Percentiles rank a stretch among this genome's conserved stretches.
Evolutionary conservation across 2,797 vertebrate species (phyloP).

Genomic region (Phoxinus dragarum): DNA sequence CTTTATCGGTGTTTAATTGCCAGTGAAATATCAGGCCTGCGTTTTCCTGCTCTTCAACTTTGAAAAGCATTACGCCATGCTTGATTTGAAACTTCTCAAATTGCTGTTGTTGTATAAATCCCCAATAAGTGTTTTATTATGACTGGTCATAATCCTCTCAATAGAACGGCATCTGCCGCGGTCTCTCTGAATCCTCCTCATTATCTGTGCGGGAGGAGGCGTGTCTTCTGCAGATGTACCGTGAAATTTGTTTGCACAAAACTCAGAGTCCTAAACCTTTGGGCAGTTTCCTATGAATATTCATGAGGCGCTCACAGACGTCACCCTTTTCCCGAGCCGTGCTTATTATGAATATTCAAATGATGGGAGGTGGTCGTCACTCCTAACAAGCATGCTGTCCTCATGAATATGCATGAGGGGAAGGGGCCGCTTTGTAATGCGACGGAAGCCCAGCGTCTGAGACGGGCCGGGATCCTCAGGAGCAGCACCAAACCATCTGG

Average conservation of each 20-base stretch:
- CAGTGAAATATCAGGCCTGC: slow-evolving; percentile 37
- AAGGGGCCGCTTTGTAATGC: slow-evolving; percentile 54
- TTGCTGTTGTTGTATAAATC: slow-evolving; percentile 59
- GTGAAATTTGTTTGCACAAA: slow-evolving; percentile 62
- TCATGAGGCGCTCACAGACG: slow-evolving; percentile 64
- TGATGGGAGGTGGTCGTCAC: slow-evolving; percentile 61
- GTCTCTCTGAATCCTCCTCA: slow-evolving; percentile 52
- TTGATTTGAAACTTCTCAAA: slow-evolving; percentile 56
- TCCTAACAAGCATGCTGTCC: slow-evolving; percentile 54
- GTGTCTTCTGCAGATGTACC: slow-evolving; percentile 60
- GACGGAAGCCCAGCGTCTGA: slow-evolving; percentile 34
- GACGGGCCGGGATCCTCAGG: slow-evolving; percentile 37
- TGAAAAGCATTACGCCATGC: slow-evolving; percentile 49
- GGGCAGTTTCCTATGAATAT: slow-evolving; percentile 71
- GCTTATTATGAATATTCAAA: slow-evolving; percentile 74
- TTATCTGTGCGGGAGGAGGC: slow-evolving; percentile 57
- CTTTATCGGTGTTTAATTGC: slow-evolving; percentile 52
- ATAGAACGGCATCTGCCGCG: slow-evolving; percentile 61
- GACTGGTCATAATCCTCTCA: slow-evolving; percentile 59
- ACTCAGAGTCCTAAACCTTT: slow-evolving; percentile 53
- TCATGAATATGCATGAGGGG: slow-evolving; percentile 75
- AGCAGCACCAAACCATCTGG: slow-evolving; percentile 60
- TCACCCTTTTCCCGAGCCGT: slow-evolving; percentile 65
- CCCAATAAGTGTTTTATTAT: slow-evolving; percentile 60
- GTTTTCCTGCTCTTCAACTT: slow-evolving; percentile 45